Base-by-base conservation (phyloP, 2,797 vertebrate genomes). In the Botia almorhae region DNA sequence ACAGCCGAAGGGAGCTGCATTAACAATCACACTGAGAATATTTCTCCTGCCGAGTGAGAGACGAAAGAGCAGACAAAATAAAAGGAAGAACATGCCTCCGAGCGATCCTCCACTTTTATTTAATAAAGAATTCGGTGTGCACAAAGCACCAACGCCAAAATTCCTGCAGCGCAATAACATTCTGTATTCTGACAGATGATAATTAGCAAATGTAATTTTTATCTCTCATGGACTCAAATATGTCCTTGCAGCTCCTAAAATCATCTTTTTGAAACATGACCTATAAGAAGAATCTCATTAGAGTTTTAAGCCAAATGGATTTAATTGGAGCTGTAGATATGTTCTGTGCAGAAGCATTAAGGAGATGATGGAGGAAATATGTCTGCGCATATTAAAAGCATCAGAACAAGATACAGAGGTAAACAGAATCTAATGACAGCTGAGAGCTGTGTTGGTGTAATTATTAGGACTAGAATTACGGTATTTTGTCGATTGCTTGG, bases 191-290 rank as follows among this genome's bases (percentile, higher is more conserved):
- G 88, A 90, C 88, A 89, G 88, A 90, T 87, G 83, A 85, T 86
- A 82, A 91, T 90, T 84, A 88, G 72, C 82, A 83, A 82, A 74
- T 50, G 48, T 81, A 60, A 88, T 87, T 72, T 87, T 85, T 78
- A 90, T 79, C 88, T 88, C 72, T 78, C 76, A 81, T 82, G 72
- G 87, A 84, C 84, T 21, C 87, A 87, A 86, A 89, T 85, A 88
- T 0, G 2, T 46, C 78, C 84, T 74, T 11, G 53, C 55, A 81
- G 85, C 83, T 19, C 39, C 29, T 48, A 72, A 74, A 84, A 50
- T 58, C 33, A 19, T 72, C 85, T 83, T 77, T 86, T 65, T 89
- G 85, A 90, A 80, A n/a, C 78, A 90, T 29, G 72, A 87, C 83
- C 82, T 85, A 60, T 16, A 76, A 85, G 55, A 29, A 72, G 2